phyloP scores from a whole-genome alignment of 2,113 vertebrate species.

The Carassius auratus region DNA sequence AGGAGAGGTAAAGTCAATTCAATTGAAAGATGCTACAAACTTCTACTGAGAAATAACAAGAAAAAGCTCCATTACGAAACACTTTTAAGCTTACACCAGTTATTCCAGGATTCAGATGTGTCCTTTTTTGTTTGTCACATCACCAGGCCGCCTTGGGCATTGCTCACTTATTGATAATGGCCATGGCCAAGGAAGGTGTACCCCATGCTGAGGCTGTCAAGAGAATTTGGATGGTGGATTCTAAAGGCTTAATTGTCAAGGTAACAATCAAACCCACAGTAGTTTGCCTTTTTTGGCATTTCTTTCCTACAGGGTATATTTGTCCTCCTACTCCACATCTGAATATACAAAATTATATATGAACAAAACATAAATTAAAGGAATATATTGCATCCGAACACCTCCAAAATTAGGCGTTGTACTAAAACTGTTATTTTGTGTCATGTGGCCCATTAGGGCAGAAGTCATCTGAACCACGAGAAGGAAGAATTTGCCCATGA shows the following conservation, averaged over 20 bases:
- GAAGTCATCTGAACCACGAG: conserved; percentile 89
- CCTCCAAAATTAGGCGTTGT: conserved; percentile 7
- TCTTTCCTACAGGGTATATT: conserved; percentile 17
- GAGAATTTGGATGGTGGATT: conserved; percentile 98
- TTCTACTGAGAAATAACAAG: background rate
- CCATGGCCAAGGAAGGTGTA: conserved; percentile 90
- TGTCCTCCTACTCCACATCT: conserved; percentile 2
- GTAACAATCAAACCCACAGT: conserved; percentile 67
- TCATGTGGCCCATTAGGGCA: conserved; percentile 75
- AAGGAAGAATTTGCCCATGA: conserved; percentile 94
- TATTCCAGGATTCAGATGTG: background rate
- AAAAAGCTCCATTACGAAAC: background rate
- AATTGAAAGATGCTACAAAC: background rate
- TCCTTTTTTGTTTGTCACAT: background rate
- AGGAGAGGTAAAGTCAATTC: conserved; percentile 83
- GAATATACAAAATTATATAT: conserved; percentile 9
- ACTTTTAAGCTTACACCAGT: background rate
- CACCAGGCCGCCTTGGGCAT: conserved; percentile 92
- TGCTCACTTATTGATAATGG: conserved; percentile 91
- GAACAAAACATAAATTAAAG: conserved; percentile 16
- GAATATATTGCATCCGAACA: background rate
- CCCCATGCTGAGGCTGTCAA: conserved; percentile 81
- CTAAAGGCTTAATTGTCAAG: conserved; percentile 94
- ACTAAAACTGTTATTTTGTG: conserved; percentile 11
- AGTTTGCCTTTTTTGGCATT: background rate